A percentile compares a stretch with the other conserved stretches of the same genome.
These are phyloP conservation scores for Oophaga sylvatica DNA, from an alignment of 2,797 vertebrate species.

Conservation along the genomic window DNA sequence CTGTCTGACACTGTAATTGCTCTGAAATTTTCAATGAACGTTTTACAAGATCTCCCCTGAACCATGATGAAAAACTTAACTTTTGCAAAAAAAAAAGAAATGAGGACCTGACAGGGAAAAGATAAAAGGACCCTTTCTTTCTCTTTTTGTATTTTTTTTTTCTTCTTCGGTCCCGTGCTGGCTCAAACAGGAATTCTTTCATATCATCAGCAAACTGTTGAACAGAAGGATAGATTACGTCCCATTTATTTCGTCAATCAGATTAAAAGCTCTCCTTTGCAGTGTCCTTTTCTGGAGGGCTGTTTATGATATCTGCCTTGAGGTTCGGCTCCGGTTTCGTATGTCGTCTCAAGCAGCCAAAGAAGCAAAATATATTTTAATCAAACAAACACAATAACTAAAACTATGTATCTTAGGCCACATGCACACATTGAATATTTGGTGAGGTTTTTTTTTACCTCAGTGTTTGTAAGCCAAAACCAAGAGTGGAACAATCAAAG, in stretches of 20 bases:
- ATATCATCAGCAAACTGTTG: constrained; percentile 86
- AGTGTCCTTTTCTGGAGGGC: constrained; percentile 84
- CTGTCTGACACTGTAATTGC: constrained; percentile 96
- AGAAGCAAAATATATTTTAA: not conserved
- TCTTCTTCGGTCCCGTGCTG: constrained; percentile 84
- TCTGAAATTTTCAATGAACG: constrained; percentile 90
- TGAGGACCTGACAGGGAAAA: constrained; percentile 86
- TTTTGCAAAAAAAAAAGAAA: constrained; percentile 77
- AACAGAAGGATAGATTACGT: constrained; percentile 84
- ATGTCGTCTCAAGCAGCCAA: constrained; percentile 74
- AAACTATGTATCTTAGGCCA: not conserved
- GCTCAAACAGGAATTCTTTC: constrained; percentile 82
- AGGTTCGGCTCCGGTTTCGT: constrained; percentile 79
- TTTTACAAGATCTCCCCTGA: constrained; percentile 91
- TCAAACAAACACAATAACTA: not conserved
- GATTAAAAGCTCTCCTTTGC: constrained; percentile 85
- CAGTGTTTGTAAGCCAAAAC: no score
- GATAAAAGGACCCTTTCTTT: constrained; percentile 87
- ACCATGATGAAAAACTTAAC: constrained; percentile 90
- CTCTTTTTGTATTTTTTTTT: constrained; percentile 80
- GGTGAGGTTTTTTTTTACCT: no score
- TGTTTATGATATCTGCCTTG: constrained; percentile 80
- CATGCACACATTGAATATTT: no score
- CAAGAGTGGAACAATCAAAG: no score
- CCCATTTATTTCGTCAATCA: constrained; percentile 87